phyloP scores from a whole-genome alignment of 2,888 invertebrate species.

The Odontothrips loti region DNA sequence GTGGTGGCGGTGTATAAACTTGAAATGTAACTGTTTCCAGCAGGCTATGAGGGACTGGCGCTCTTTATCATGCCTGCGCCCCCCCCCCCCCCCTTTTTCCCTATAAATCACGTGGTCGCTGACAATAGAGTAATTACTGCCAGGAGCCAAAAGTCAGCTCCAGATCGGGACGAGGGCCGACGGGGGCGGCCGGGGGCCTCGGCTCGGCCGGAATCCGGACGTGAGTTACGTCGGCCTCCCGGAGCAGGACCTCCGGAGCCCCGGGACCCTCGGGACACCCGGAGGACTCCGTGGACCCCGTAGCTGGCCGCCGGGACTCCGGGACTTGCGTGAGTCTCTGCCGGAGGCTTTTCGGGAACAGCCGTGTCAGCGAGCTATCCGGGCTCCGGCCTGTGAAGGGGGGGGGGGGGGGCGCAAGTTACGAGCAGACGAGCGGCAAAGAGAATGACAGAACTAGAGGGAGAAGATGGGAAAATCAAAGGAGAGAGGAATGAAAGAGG shows the following conservation, averaged over 20 bases:
- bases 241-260: too few relatives aligned
- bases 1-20: not conserved
- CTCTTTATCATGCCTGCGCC: not conserved
- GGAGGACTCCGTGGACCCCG: too few relatives aligned
- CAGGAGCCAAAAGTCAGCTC: conserved; percentile 23
- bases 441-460: conserved; percentile 39
- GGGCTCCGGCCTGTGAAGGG: too few relatives aligned
- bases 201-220: not conserved
- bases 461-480: conserved; percentile 46
- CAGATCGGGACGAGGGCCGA: not conserved
- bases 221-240: too few relatives aligned
- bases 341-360: too few relatives aligned
- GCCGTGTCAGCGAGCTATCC: too few relatives aligned
- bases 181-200: not conserved
- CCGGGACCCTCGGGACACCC: too few relatives aligned
- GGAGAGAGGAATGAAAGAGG: conserved; percentile 46
- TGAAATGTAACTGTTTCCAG: not conserved
- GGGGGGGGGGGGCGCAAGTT: not conserved
- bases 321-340: too few relatives aligned
- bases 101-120: conserved; percentile 3
- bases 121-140: conserved; percentile 23
- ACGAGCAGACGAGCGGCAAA: conserved; percentile 28
- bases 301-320: too few relatives aligned
- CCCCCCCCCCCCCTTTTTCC: not conserved
- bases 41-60: conserved; percentile 11